Base-by-base conservation (phyloP, 2,888 invertebrate genomes). In the Poecilus cupreus region DNA sequence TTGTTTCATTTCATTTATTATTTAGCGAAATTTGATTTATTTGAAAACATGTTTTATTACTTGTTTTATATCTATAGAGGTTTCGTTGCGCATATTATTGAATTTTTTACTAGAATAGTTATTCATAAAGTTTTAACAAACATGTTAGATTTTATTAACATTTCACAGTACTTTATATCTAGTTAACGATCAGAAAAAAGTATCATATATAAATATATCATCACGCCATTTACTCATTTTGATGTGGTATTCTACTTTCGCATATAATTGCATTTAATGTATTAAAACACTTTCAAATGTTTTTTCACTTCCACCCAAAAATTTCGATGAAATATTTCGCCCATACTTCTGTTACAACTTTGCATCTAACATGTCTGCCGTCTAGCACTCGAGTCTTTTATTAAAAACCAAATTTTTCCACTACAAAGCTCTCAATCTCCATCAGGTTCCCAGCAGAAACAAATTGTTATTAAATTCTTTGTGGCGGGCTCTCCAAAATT, bases 1-100 rank as follows among this genome's bases (percentile, higher is more conserved):
- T 46, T 72, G 72, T 72, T 68, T 18, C 11, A 18, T 43, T 72
- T 72, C 46, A 72, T 72, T 72, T 24, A 72, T 72, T 72, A 72
- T 72, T 72, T 68, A 68, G 11, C 24, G 10, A 10, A 26, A 26
- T 60, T 60, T 60, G 60, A 60, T 60, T 60, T 60, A 13, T 26
- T 5, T 60, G n/a, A 26, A 60, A 26, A 26, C 24, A 60, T 26
- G 26, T 22, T 24, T 13, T 60, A 13, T 24, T 26, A 32, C n/a
- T n/a, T n/a, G n/a, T n/a, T n/a, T 60, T 60, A 24, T 60, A 11
- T 13, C 22, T 57, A n/a, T 24, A 24, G 26, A 6, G n/a, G 0
- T 26, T 60, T 26, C 13, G 26, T 24, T 24, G 24, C 20, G 54
- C 51, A 16, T 18, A 26, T 24, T 26, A 60, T 24, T 60, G 20